Percentiles rank a stretch among this genome's conserved stretches.
phyloP scores from a whole-genome alignment of 2,797 vertebrate genomes.

The Anguilla obscura region DNA sequence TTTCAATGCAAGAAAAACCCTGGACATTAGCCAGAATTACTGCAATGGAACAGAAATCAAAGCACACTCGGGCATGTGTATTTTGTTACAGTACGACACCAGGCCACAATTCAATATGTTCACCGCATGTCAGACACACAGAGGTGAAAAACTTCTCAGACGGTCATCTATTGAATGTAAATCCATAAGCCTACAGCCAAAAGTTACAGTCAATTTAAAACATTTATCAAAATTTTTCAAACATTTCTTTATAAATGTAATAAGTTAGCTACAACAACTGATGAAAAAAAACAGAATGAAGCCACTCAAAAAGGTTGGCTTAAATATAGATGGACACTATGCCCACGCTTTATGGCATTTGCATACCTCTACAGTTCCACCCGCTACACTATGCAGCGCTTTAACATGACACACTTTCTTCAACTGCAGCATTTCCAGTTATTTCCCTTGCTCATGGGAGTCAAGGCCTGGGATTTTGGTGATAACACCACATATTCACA shows the following conservation, averaged over 20 bases:
- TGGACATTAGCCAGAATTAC: not conserved
- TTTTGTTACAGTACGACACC: not conserved
- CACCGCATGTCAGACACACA: not conserved
- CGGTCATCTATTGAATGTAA: not conserved
- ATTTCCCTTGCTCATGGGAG: not conserved
- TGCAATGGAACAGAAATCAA: not conserved
- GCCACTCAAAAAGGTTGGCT: not conserved
- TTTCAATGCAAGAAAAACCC: too few relatives aligned
- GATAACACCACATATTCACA: slow-evolving; percentile 1
- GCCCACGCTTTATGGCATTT: not conserved
- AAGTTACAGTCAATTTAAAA: not conserved
- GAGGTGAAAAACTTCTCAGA: not conserved
- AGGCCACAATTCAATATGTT: not conserved
- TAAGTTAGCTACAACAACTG: not conserved
- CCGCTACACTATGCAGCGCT: not conserved
- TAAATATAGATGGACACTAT: not conserved
- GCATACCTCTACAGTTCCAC: not conserved
- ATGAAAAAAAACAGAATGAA: not conserved
- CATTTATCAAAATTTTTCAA: not conserved
- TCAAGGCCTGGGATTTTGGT: not conserved
- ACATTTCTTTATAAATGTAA: not conserved
- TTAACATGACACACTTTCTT: not conserved
- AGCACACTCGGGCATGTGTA: not conserved
- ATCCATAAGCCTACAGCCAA: not conserved
- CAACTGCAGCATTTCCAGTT: not conserved